A percentile compares a stretch with the other conserved stretches of the same genome.
phyloP scores from a whole-genome alignment of 2,797 vertebrate genomes.

The Lacerta agilis region DNA sequence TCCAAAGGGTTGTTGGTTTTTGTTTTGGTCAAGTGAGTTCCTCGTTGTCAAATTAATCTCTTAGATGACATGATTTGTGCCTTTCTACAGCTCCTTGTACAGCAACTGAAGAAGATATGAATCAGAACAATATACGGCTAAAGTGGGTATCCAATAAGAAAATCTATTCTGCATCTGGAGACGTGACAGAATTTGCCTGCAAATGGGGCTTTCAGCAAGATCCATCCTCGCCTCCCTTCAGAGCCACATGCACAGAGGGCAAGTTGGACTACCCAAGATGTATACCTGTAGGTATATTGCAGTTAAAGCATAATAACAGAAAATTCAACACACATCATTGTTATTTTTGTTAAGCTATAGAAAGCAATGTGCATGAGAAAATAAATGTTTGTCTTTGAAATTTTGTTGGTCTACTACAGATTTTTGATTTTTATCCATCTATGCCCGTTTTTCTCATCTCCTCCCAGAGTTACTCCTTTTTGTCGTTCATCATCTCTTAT shows the following conservation, averaged over 20 bases:
- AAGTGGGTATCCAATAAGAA: fast-evolving
- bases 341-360: too few relatives aligned
- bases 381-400: too few relatives aligned
- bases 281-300: not conserved
- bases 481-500: too few relatives aligned
- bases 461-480: too few relatives aligned
- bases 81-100: slow-evolving; percentile 40
- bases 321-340: not conserved
- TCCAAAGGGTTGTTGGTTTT: too few relatives aligned
- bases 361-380: too few relatives aligned
- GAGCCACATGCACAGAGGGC: slow-evolving; percentile 19
- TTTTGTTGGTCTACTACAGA: too few relatives aligned
- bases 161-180: fast-evolving
- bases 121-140: not conserved
- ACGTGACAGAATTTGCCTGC: not conserved
- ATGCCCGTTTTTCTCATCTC: too few relatives aligned
- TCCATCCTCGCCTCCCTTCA: fast-evolving
- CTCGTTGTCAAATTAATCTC: not conserved
- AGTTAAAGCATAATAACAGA: not conserved
- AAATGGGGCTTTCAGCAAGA: fast-evolving
- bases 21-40: not conserved
- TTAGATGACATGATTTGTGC: not conserved
- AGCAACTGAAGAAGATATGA: fast-evolving
- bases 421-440: too few relatives aligned
- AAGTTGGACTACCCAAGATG: not conserved